These are phyloP conservation scores for Cabera pusaria DNA, from an alignment of 2,888 invertebrate genomes.

Conservation along the genomic window DNA sequence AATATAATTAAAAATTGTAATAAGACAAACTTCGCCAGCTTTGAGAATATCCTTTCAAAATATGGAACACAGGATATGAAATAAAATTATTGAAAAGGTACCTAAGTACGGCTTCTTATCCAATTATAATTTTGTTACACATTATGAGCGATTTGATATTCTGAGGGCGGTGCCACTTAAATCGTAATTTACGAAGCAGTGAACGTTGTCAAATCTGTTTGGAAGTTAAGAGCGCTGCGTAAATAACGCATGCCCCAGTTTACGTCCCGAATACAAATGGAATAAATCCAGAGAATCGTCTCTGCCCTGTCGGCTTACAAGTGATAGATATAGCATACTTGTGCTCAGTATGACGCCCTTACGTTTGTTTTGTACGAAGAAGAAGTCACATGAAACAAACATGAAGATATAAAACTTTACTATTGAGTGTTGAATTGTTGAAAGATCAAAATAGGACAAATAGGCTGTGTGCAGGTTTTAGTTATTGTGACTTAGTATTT, in stretches of 20 bases:
- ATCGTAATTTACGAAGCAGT: slow-evolving; percentile 21
- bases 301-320: slow-evolving; percentile 36
- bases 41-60: too few relatives aligned
- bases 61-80: too few relatives aligned
- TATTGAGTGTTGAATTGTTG: too few relatives aligned
- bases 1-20: too few relatives aligned
- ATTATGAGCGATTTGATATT: slow-evolving; percentile 12
- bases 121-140: too few relatives aligned
- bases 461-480: too few relatives aligned
- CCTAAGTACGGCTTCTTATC: too few relatives aligned
- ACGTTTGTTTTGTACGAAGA: slow-evolving; percentile 1
- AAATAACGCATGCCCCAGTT: slow-evolving; percentile 53
- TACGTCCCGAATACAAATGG: slow-evolving; percentile 54
- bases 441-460: too few relatives aligned
- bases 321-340: slow-evolving; percentile 37
- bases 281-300: slow-evolving; percentile 51
- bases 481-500: too few relatives aligned
- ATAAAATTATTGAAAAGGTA: too few relatives aligned
- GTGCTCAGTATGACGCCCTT: slow-evolving; percentile 1
- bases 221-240: slow-evolving; percentile 38
- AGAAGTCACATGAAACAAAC: neutral
- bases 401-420: too few relatives aligned
- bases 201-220: slow-evolving; percentile 39
- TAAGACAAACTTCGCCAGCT: too few relatives aligned
- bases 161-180: slow-evolving; percentile 9